phyloP scores from a whole-genome alignment of 1,140 invertebrate species.

The Drosophila gunungcola region DNA sequence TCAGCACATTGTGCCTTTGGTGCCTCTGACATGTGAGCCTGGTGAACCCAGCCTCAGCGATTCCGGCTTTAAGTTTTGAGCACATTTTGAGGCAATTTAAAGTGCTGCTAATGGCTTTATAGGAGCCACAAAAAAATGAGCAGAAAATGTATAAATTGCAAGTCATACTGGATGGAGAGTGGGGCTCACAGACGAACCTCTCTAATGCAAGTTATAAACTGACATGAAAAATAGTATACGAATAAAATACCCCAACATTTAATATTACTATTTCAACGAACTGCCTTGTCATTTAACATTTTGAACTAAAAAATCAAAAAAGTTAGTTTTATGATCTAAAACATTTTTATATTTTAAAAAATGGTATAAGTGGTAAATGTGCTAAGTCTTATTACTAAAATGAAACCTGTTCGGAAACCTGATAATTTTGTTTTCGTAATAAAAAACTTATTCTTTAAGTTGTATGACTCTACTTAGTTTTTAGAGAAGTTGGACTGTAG shows the following conservation, averaged over 20 bases:
- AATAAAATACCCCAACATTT: no score
- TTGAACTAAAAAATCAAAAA: no score
- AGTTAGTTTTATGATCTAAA: no score
- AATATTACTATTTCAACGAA: no score
- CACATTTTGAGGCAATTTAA: slow-evolving; percentile 54
- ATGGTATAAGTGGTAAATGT: no score
- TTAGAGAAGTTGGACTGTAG: slow-evolving; percentile 12
- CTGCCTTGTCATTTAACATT: no score
- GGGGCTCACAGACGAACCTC: slow-evolving; percentile 7
- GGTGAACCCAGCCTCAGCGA: slow-evolving; percentile 21
- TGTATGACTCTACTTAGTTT: slow-evolving; percentile 1
- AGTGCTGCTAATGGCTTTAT: slow-evolving; percentile 79
- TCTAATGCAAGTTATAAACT: neutral
- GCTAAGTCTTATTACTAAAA: no score
- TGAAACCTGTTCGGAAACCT: neutral
- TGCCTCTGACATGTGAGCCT: slow-evolving; percentile 62
- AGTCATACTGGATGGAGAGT: slow-evolving; percentile 49
- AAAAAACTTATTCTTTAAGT: neutral
- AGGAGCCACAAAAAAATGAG: slow-evolving; percentile 21
- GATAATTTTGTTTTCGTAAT: neutral
- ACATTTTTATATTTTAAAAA: no score
- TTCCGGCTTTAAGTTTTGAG: slow-evolving; percentile 57
- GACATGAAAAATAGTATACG: neutral
- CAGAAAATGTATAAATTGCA: slow-evolving; percentile 40
- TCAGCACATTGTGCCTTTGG: slow-evolving; percentile 69